phyloP scores from a whole-genome alignment of 2,113 vertebrate species.

The Aptenodytes patagonicus region DNA sequence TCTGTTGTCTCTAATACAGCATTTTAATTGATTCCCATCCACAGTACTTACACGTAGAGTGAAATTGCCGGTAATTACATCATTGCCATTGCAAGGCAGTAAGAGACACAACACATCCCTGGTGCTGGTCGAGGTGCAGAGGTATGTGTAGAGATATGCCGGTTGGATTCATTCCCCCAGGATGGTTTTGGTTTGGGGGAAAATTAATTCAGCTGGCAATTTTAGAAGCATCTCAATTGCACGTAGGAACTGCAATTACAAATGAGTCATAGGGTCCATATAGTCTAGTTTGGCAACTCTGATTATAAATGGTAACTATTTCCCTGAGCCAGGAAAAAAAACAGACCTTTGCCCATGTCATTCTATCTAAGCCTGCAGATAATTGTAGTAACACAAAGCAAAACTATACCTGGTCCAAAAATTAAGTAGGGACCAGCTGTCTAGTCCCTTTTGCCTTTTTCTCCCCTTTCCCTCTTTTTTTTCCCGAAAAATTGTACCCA shows the following conservation, averaged over 20 bases:
- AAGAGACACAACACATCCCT: neutral
- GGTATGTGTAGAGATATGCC: neutral
- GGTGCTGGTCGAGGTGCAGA: neutral
- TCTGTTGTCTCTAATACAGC: neutral
- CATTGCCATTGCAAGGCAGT: neutral
- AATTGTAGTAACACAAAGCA: neutral
- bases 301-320: neutral
- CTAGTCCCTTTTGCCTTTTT: neutral
- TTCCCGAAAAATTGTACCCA: neutral
- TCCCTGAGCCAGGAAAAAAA: neutral
- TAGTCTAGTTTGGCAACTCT: neutral
- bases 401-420: neutral
- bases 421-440: neutral
- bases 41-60: neutral
- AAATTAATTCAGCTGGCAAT: neutral
- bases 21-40: slow-evolving; percentile 55
- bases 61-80: neutral
- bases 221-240: neutral
- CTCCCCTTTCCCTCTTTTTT: neutral
- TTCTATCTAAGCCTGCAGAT: neutral
- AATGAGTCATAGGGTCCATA: neutral
- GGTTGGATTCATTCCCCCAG: neutral
- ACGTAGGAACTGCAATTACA: neutral
- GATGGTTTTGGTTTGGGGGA: neutral
- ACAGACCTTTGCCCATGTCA: neutral